Percentiles rank a stretch among this genome's conserved stretches.
phyloP scores from a whole-genome alignment of 2,888 invertebrate genomes.

The Caenorhabditis sinica region DNA sequence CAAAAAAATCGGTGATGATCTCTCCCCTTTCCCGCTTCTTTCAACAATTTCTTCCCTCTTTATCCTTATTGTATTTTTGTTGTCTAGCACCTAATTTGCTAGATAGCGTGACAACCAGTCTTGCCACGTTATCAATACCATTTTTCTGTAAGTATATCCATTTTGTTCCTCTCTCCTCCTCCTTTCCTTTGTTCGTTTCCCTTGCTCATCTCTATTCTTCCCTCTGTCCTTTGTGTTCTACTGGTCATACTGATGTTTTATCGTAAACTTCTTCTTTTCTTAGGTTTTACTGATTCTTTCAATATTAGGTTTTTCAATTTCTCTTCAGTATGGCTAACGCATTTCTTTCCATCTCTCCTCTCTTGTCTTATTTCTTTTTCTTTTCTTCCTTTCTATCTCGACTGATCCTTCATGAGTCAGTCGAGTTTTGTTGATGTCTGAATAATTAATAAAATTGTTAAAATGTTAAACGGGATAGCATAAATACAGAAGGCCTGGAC shows the following conservation, averaged over 20 bases:
- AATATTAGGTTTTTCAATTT: constrained; percentile 45
- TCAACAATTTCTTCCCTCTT: background rate
- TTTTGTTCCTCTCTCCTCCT: constrained; percentile 31
- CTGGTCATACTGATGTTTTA: constrained; percentile 55
- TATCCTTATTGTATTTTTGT: constrained; percentile 30
- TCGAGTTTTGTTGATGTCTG: constrained; percentile 31
- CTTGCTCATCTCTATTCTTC: constrained; percentile 20
- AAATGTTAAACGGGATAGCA: background rate
- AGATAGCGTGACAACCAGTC: constrained; percentile 2
- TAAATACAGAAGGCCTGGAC: no score
- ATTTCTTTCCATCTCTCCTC: constrained; percentile 39
- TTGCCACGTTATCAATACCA: constrained; percentile 30
- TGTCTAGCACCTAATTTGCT: constrained; percentile 43
- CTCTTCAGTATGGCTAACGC: constrained; percentile 33
- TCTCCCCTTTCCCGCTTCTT: constrained; percentile 28
- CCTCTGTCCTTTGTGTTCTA: constrained; percentile 26
- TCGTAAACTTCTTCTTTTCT: constrained; percentile 16
- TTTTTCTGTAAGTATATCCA: constrained; percentile 41
- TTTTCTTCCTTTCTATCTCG: background rate
- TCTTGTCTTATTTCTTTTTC: constrained; percentile 24
- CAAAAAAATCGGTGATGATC: constrained; percentile 57
- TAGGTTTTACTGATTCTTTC: constrained; percentile 24
- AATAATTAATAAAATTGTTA: constrained; percentile 30
- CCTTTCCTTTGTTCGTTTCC: background rate
- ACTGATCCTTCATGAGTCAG: constrained; percentile 1